phyloP scores from a whole-genome alignment of 2,888 invertebrate species.

The Latheticus oryzae region DNA sequence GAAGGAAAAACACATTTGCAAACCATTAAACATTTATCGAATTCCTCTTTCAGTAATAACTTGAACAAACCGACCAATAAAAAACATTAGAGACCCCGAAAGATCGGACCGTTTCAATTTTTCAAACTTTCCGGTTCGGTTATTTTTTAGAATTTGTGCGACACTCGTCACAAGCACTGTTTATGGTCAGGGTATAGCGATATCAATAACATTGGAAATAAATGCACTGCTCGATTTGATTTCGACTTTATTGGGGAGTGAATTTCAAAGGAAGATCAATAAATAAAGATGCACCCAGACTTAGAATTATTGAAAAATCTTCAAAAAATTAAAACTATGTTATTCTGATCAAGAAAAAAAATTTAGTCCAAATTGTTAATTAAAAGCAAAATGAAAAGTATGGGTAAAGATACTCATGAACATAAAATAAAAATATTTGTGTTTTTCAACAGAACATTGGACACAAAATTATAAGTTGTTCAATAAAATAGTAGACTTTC shows the following conservation, averaged over 20 bases:
- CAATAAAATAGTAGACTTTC: too few relatives aligned
- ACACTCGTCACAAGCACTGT: conserved; percentile 61
- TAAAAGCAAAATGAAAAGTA: too few relatives aligned
- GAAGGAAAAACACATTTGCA: conserved; percentile 34
- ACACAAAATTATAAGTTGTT: too few relatives aligned
- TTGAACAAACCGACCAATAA: conserved; percentile 49
- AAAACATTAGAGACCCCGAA: conserved; percentile 49
- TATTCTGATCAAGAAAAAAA: too few relatives aligned
- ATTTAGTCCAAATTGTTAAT: too few relatives aligned
- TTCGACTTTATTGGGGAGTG: conserved; percentile 48
- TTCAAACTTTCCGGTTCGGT: conserved; percentile 50
- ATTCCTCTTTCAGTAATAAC: conserved; percentile 41
- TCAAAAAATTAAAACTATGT: too few relatives aligned
- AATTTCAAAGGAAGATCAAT: conserved; percentile 46
- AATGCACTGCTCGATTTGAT: conserved; percentile 60
- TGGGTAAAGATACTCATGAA: too few relatives aligned
- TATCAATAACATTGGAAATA: conserved; percentile 62
- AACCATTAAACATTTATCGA: conserved; percentile 33
- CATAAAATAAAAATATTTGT: too few relatives aligned
- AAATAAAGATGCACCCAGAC: too few relatives aligned
- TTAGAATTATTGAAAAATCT: too few relatives aligned
- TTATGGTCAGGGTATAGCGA: conserved; percentile 59
- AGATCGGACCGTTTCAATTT: conserved; percentile 52
- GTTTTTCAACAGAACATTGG: too few relatives aligned
- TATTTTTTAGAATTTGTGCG: conserved; percentile 58